Conservation (phyloP, 2,113 vertebrate genomes). For the Hiodon alosoides region DNA sequence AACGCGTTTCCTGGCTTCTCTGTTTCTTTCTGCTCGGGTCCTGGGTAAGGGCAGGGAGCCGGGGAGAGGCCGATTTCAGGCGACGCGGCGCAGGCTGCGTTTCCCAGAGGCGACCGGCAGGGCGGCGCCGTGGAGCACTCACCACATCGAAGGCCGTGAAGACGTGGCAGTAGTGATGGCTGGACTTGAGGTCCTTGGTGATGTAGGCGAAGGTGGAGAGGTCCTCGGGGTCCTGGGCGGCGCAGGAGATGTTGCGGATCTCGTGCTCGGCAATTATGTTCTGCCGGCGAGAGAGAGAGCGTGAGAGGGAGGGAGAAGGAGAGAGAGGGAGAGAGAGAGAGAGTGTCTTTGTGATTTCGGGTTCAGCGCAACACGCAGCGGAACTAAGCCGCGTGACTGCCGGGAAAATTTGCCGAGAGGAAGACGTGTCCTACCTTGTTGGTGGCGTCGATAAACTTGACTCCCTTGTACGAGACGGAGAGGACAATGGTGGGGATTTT, state of each 20-base stretch:
- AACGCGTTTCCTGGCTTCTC: too few relatives aligned
- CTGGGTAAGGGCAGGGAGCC: too few relatives aligned
- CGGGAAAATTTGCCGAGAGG: too few relatives aligned
- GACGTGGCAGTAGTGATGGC: conserved; percentile 98
- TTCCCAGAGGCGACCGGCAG: not conserved
- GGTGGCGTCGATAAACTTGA: conserved; percentile 98
- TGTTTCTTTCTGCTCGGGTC: too few relatives aligned
- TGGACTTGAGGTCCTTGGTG: conserved; percentile 99
- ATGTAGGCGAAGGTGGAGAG: conserved; percentile 98
- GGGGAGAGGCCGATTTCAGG: too few relatives aligned
- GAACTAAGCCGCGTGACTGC: too few relatives aligned
- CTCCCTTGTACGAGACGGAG: conserved; percentile 97
- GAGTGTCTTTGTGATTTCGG: not conserved
- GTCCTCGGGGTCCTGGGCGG: conserved; percentile 96
- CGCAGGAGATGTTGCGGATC: conserved; percentile 98
- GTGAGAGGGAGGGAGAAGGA: not conserved
- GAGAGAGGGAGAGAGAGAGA: not conserved
- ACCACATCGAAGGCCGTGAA: conserved; percentile 99
- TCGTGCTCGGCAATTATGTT: conserved; percentile 97
- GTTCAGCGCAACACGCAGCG: not conserved
- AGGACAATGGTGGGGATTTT: conserved; percentile 96
- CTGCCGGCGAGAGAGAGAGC: conserved; percentile 48
- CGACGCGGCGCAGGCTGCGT: too few relatives aligned
- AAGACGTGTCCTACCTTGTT: conserved; percentile 77
- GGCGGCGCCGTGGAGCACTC: conserved; percentile 47